Percentiles rank a stretch among this genome's conserved stretches.
Conservation (phyloP, 2,797 vertebrate genomes). For the Falco cherrug region DNA sequence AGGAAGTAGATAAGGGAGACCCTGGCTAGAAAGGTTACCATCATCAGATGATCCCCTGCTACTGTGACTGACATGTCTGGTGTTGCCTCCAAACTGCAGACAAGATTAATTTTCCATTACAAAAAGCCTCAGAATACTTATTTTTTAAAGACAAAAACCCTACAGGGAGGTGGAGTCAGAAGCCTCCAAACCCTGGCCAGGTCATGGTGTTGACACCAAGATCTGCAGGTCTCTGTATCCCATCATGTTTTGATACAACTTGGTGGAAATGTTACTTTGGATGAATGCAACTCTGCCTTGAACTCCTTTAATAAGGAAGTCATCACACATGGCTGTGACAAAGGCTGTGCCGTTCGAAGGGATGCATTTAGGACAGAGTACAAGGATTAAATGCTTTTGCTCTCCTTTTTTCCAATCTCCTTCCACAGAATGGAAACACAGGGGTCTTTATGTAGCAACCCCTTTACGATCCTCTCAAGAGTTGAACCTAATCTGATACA, state of each 20-base stretch:
- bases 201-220: neutral
- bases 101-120: neutral
- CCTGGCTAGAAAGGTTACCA: neutral
- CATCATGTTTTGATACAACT: neutral
- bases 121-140: neutral
- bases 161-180: neutral
- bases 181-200: neutral
- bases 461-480: neutral
- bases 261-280: neutral
- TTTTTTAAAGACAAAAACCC: neutral
- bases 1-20: neutral
- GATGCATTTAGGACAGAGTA: neutral
- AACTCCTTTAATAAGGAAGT: neutral
- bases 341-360: neutral
- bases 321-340: neutral
- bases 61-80: neutral
- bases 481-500: neutral
- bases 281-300: neutral
- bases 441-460: rapidly evolving
- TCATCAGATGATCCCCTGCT: neutral
- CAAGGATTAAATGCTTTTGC: neutral
- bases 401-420: neutral
- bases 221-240: neutral
- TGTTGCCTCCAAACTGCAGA: neutral
- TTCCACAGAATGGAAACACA: neutral